Conservation (phyloP, 2,797 vertebrate genomes). For the Nannoperca australis region DNA sequence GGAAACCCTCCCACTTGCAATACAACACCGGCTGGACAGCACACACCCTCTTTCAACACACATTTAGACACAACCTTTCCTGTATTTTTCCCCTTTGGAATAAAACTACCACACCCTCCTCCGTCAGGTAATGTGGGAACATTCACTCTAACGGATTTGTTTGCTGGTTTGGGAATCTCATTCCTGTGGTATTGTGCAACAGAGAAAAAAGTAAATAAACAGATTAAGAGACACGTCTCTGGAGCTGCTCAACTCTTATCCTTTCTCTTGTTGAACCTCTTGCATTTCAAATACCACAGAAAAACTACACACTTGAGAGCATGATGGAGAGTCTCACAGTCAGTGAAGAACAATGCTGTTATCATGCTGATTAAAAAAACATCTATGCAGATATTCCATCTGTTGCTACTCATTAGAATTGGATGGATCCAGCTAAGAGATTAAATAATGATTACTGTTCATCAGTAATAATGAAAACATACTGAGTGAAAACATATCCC, state of each 20-base stretch:
- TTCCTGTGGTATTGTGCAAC: slow-evolving; percentile 48
- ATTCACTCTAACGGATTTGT: not conserved
- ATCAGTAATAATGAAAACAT: slow-evolving; percentile 68
- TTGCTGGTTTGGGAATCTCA: not conserved
- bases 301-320: slow-evolving; percentile 4
- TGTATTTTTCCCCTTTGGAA: slow-evolving; percentile 25
- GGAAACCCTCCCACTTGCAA: slow-evolving; percentile 52
- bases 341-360: slow-evolving; percentile 59
- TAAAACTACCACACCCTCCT: slow-evolving; percentile 47
- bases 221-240: slow-evolving; percentile 38
- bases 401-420: slow-evolving; percentile 72
- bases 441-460: slow-evolving; percentile 75
- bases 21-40: not conserved
- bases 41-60: slow-evolving; percentile 53
- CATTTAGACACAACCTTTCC: slow-evolving; percentile 2
- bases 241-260: not conserved
- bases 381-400: slow-evolving; percentile 73
- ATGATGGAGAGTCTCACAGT: slow-evolving; percentile 47
- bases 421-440: slow-evolving; percentile 58
- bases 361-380: slow-evolving; percentile 68
- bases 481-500: slow-evolving; percentile 51
- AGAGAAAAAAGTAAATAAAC: slow-evolving; percentile 22
- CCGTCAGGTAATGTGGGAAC: slow-evolving; percentile 11
- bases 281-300: slow-evolving; percentile 29
- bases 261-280: slow-evolving; percentile 16